Evolutionary conservation across 2,797 vertebrate species (phyloP), one percentile per base, ranked within the genome.

Genomic region (Sebastes kiyomatsui): DNA sequence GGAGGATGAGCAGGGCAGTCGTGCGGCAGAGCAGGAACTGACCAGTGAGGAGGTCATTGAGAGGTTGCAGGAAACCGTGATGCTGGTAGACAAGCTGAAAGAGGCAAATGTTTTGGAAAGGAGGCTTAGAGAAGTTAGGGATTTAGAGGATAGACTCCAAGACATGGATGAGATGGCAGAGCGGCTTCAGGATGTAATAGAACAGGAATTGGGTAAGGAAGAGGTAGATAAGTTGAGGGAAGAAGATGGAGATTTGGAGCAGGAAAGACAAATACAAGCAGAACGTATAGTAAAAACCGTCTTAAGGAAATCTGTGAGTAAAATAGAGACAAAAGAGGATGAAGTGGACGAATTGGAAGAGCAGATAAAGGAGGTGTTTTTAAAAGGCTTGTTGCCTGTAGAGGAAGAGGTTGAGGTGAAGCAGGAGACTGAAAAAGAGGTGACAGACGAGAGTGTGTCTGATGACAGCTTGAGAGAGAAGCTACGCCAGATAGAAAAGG

Each of bases 351-450:
- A 94, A 59, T 74, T 94, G 66, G 94, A 92, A 60, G 93, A 93
- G 6, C 66, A 94, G 66, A 95, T 95, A 70, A 94, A 90, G 62
- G 8, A 33, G 30, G 93, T 95, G 85, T 95, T 95, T 88, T 81
- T 95, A 1, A 93, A 94, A 77, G 93, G 61, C 20, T 69, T 94
- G 80, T 11, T 92, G 42, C 87, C 90, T 30, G 90, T 91, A 52
- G 91, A 90, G 7, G 90, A 89, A 52, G 72, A 83, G 58, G 3
- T n/a, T 0, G 23, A 71, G 30, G 20, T 73, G 33, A 69, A 55
- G 62, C 68, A 72, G 46, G 67, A 85, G 56, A 73, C 56, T 14
- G 42, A 64, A 66, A 52, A 4, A 18, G 75, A 82, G 18, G 28
- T 25, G 59, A 73, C 20, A 12, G 75, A 62, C 1, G 56, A 69